A percentile compares a stretch with the other conserved stretches of the same genome.
These are phyloP conservation scores for Brachypteracias leptosomus DNA, from an alignment of 2,113 vertebrate species.

Conservation along the genomic window DNA sequence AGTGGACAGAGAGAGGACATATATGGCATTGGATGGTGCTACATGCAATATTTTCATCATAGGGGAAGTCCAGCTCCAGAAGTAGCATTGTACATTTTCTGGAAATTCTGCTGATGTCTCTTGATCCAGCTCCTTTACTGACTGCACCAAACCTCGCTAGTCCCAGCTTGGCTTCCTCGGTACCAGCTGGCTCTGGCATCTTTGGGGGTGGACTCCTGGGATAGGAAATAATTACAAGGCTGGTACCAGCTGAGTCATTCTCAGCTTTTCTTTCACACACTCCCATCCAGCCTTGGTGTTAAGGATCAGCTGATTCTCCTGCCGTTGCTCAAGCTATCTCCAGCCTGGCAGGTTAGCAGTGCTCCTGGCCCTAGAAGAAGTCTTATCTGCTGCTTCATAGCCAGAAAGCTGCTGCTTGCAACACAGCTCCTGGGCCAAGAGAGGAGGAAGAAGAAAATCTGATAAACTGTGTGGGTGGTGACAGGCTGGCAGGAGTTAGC, in stretches of 20 bases:
- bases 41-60: neutral
- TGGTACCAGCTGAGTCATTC: neutral
- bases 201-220: neutral
- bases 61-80: neutral
- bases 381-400: neutral
- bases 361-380: neutral
- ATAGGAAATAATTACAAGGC: conserved; percentile 24
- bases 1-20: neutral
- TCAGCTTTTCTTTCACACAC: neutral
- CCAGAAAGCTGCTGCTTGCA: neutral
- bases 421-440: neutral
- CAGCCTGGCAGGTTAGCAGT: neutral
- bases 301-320: conserved; percentile 38
- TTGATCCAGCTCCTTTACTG: neutral
- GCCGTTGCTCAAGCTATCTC: conserved; percentile 8
- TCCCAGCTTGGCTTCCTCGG: neutral
- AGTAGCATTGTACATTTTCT: neutral
- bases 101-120: neutral
- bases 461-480: neutral
- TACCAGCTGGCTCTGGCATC: neutral
- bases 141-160: neutral
- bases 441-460: neutral
- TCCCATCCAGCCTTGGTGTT: neutral
- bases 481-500: neutral
- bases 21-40: neutral